phyloP scores from a whole-genome alignment of 2,797 vertebrate species.

The Rachycentron canadum region DNA sequence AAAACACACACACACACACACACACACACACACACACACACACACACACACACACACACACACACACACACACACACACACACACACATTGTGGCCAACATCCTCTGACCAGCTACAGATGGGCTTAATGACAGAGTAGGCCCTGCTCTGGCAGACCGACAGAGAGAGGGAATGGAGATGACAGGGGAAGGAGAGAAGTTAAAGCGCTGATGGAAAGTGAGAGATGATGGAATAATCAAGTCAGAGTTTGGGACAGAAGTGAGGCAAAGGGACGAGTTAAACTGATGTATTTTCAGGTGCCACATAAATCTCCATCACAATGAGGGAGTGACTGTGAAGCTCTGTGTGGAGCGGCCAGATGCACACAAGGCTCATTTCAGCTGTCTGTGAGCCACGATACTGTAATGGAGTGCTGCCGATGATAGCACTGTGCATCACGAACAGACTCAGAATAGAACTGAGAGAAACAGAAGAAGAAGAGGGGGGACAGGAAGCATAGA shows the following conservation, averaged over 20 bases:
- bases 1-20: constrained; percentile 4
- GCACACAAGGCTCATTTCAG: constrained; percentile 40
- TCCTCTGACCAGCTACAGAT: constrained; percentile 60
- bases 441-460: constrained; percentile 55
- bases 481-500: constrained; percentile 68
- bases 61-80: constrained; percentile 19
- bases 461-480: constrained; percentile 50
- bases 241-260: constrained; percentile 4
- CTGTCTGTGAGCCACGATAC: constrained; percentile 35
- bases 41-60: not conserved
- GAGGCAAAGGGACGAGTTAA: not conserved
- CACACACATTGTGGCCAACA: constrained; percentile 11
- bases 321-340: constrained; percentile 6
- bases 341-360: not conserved
- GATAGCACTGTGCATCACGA: constrained; percentile 30
- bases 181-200: constrained; percentile 6
- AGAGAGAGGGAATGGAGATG: constrained; percentile 30
- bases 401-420: constrained; percentile 41
- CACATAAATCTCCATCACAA: constrained; percentile 10
- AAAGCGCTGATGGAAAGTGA: constrained; percentile 18
- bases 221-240: not conserved
- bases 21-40: constrained; percentile 20
- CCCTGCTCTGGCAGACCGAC: constrained; percentile 53
- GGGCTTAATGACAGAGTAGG: constrained; percentile 76
- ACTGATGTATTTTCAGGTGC: constrained; percentile 7